These are phyloP conservation scores for Chondrilla cf. caribensis DNA, from an alignment of 37 sponge, comb jelly and placozoan species.

Conservation along the genomic window DNA sequence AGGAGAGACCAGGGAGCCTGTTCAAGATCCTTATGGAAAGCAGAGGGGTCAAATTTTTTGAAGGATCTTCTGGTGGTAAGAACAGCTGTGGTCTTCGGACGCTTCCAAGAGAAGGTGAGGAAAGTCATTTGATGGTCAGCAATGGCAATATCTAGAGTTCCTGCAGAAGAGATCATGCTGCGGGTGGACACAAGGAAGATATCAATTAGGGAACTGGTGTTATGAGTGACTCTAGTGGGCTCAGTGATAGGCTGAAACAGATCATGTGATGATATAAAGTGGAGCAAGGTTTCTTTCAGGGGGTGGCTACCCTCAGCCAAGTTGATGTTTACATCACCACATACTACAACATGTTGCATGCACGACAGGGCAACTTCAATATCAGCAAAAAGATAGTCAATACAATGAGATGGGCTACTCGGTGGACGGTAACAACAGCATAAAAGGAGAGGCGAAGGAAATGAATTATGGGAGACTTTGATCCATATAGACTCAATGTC, in stretches of 20 bases:
- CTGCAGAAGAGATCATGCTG: background rate
- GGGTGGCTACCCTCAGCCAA: background rate
- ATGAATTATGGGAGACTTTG: background rate
- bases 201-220: background rate
- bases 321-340: constrained; percentile 16
- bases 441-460: background rate
- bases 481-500: background rate
- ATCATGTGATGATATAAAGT: background rate
- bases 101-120: background rate
- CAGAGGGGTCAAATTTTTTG: background rate
- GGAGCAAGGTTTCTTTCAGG: background rate
- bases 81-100: background rate
- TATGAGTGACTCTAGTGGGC: background rate
- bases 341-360: background rate
- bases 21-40: background rate
- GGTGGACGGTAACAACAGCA: background rate
- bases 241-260: background rate
- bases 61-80: background rate
- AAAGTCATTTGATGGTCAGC: background rate
- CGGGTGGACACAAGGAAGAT: background rate
- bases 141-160: background rate
- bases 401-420: background rate
- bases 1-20: background rate
- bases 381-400: background rate
- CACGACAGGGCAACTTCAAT: background rate